phyloP scores from a whole-genome alignment of 1,140 invertebrate genomes.

The Leptinotarsa defecta region DNA sequence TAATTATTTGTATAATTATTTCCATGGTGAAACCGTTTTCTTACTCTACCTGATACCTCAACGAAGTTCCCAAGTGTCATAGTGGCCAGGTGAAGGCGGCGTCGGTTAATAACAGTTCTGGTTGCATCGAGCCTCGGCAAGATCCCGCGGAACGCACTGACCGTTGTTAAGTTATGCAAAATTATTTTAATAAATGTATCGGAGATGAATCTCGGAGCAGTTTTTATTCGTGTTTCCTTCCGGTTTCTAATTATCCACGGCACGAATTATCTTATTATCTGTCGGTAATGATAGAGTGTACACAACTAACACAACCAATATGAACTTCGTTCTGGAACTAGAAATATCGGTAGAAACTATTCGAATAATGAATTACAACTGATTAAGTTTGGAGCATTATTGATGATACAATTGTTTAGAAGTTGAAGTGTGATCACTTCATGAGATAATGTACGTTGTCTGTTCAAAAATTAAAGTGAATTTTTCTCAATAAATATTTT shows the following conservation, averaged over 20 bases:
- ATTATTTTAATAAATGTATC: slow-evolving; percentile 56
- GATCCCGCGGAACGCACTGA: slow-evolving; percentile 29
- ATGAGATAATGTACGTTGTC: no score
- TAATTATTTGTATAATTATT: neutral
- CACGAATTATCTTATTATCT: slow-evolving; percentile 56
- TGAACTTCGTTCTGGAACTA: neutral
- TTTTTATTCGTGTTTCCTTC: slow-evolving; percentile 57
- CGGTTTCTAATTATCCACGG: slow-evolving; percentile 54
- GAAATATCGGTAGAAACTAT: neutral
- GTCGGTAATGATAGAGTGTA: slow-evolving; percentile 51
- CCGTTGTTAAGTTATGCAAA: slow-evolving; percentile 54
- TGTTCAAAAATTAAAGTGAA: no score
- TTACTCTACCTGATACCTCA: neutral
- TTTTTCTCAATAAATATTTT: no score
- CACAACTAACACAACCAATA: slow-evolving; percentile 40
- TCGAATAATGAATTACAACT: no score
- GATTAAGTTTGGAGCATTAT: no score
- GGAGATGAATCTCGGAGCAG: slow-evolving; percentile 55
- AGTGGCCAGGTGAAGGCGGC: slow-evolving; percentile 2
- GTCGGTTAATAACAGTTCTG: slow-evolving; percentile 4
- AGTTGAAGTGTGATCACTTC: no score
- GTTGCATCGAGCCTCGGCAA: neutral
- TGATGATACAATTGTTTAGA: no score
- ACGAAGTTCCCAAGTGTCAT: neutral
- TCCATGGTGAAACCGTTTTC: neutral